Evolutionary conservation across 2,113 vertebrate species (phyloP).

Genomic region (Regulus satrapa): DNA sequence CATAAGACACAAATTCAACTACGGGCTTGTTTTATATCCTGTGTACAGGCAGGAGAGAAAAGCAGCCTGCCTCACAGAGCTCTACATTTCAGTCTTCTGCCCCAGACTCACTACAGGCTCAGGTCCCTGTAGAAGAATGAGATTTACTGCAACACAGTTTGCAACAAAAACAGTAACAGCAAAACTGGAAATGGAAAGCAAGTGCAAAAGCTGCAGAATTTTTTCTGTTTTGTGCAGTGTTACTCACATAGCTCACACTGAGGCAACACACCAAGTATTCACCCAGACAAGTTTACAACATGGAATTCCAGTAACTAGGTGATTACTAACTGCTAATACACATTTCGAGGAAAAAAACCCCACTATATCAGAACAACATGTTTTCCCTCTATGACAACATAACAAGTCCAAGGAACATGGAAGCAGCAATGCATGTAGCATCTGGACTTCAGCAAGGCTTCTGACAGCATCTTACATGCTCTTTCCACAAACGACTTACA

Average conservation of each 20-base stretch:
- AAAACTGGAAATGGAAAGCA: not conserved
- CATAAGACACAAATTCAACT: not conserved
- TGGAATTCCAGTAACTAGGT: not conserved
- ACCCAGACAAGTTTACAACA: not conserved
- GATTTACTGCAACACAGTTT: not conserved
- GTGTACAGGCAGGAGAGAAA: not conserved
- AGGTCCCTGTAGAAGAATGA: not conserved
- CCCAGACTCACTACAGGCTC: not conserved
- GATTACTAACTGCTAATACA: constrained; percentile 1
- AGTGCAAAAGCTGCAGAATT: not conserved
- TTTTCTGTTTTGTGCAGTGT: not conserved
- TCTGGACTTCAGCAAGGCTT: not conserved
- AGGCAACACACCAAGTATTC: not conserved
- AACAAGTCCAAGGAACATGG: not conserved
- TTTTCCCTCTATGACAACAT: not conserved
- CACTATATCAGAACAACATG: not conserved
- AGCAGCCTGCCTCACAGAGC: not conserved
- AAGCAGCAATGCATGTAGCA: not conserved
- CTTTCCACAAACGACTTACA: not conserved
- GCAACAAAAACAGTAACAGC: not conserved
- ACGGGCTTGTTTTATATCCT: not conserved
- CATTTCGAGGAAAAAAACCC: not conserved
- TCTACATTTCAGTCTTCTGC: not conserved
- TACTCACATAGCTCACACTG: not conserved
- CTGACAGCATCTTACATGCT: not conserved